Base-by-base conservation (phyloP, 2,797 vertebrate genomes). In the Amblyopsis hoosieri region DNA sequence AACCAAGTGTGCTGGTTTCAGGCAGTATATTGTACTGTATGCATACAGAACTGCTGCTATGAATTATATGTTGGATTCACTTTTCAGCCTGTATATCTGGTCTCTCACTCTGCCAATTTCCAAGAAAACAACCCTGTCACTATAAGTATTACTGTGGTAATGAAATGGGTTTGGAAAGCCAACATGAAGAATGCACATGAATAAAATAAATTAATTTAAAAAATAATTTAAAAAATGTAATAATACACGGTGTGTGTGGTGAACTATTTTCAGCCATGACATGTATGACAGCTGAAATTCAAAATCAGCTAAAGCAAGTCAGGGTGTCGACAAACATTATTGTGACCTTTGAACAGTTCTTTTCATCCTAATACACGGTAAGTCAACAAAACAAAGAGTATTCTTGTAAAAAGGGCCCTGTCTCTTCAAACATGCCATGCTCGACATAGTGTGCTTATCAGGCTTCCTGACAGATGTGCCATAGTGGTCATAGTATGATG, bases 281-380 rank as follows among this genome's bases (percentile, higher is more conserved):
- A 29, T 2, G 19, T 53, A 4, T 29, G 37, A 15, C 54, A 17
- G 50, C 64, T 67, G 50, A 52, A 57, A 75, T 67, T 52, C 67
- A 66, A 60, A 63, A 47, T 69, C 81, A 66, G 37, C 31, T n/a
- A 62, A 76, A 59, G 69, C 75, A 31, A 57, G 74, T 13, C 37
- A 56, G 71, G 64, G 75, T 54, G 69, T 62, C 66, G 53, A 72
- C 72, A 76, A 83, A 85, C 70, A 79, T 15, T n/a, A 48, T 2
- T 0, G 13, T 64, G 85, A 88, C 83, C 78, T 89, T 86, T 83
- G 74, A 71, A 69, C 78, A 19, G 14, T 55, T 64, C 53, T 60
- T 12, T 47, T 57, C 15, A 12, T 54, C 45, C 45, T 46, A 17
- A 60, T 45, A 23, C 66, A 15, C 54, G 31, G 48, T 10, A 0